phyloP scores from a whole-genome alignment of 1,140 invertebrate genomes.

The Drosophila asahinai region DNA sequence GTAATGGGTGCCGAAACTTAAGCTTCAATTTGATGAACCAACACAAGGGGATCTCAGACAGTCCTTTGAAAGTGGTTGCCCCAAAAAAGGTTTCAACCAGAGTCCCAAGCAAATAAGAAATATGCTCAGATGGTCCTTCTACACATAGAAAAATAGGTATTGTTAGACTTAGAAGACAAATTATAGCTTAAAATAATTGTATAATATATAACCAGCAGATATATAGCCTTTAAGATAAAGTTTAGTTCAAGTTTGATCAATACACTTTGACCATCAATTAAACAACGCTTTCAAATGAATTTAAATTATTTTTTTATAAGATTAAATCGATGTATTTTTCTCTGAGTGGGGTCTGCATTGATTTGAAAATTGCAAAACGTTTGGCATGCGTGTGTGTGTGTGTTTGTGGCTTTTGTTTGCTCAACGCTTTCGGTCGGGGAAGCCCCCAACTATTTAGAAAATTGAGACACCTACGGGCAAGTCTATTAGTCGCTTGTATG shows the following conservation, averaged over 20 bases:
- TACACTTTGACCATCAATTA: no score
- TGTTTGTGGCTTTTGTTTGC: slow-evolving; percentile 40
- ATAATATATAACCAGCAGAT: no score
- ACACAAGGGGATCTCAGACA: slow-evolving; percentile 54
- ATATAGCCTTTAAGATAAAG: background rate
- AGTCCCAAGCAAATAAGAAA: slow-evolving; percentile 57
- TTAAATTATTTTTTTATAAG: no score
- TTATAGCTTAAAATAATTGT: no score
- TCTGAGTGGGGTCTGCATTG: slow-evolving; percentile 52
- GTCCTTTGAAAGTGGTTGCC: slow-evolving; percentile 53
- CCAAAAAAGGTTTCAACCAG: slow-evolving; percentile 57
- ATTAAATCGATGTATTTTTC: background rate
- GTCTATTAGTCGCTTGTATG: slow-evolving; percentile 65
- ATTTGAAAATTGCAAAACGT: slow-evolving; percentile 65
- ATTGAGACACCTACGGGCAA: slow-evolving; percentile 78
- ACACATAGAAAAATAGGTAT: slow-evolving; percentile 1
- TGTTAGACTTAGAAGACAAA: background rate
- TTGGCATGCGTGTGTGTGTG: slow-evolving; percentile 27
- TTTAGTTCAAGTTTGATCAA: background rate
- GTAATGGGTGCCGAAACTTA: slow-evolving; percentile 63
- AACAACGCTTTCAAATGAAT: background rate
- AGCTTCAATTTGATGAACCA: slow-evolving; percentile 74
- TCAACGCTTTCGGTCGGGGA: slow-evolving; percentile 19
- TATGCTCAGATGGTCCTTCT: slow-evolving; percentile 11
- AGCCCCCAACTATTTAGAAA: slow-evolving; percentile 74